These are phyloP conservation scores for Passer domesticus DNA, from an alignment of 2,113 vertebrate species.

Conservation along the genomic window DNA sequence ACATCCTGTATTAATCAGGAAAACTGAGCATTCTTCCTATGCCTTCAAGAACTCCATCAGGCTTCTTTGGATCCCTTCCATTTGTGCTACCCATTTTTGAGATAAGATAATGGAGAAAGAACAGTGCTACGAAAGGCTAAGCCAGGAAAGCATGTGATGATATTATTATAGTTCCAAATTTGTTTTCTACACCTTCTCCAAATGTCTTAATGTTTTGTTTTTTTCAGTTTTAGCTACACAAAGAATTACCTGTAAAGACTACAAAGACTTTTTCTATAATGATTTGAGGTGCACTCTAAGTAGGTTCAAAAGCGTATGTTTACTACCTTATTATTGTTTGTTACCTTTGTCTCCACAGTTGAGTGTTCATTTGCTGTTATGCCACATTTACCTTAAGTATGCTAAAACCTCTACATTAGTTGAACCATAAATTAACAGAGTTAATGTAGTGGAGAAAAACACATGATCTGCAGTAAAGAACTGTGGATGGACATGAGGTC, in stretches of 20 bases:
- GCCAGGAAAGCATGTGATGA: background rate
- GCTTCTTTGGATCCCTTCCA: background rate
- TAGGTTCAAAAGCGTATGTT: background rate
- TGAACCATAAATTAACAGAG: background rate
- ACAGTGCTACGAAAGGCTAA: rapidly evolving
- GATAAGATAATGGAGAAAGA: background rate
- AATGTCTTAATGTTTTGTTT: background rate
- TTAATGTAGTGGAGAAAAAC: background rate
- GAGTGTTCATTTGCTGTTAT: background rate
- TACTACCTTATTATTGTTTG: background rate
- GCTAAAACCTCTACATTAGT: background rate
- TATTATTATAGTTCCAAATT: background rate
- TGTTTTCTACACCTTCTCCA: background rate
- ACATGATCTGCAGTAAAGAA: background rate
- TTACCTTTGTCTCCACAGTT: background rate
- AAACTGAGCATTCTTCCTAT: background rate
- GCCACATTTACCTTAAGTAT: background rate
- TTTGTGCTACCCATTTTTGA: background rate
- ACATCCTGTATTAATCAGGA: background rate
- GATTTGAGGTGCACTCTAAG: background rate
- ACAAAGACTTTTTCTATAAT: background rate
- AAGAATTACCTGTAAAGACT: background rate
- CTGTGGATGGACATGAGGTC: background rate
- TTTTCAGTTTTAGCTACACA: background rate
- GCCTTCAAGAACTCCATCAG: background rate